Evolutionary conservation across 2,797 vertebrate species (phyloP).

Genomic region (Arrhamphus sclerolepis): DNA sequence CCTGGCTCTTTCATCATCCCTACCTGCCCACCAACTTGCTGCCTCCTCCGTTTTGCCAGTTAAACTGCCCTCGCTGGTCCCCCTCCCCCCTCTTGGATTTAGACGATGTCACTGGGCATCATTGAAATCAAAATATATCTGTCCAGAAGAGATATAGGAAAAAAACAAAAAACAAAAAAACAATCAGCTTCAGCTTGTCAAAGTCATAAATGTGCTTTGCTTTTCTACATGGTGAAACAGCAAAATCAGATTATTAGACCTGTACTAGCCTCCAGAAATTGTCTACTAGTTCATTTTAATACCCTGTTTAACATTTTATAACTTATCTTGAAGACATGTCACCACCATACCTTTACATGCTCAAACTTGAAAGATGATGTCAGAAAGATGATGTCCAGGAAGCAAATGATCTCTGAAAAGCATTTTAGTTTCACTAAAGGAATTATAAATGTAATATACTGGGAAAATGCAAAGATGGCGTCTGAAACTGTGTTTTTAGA

Average conservation of each 20-base stretch:
- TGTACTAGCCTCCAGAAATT: no score
- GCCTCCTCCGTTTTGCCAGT: slow-evolving; percentile 11
- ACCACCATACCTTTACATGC: no score
- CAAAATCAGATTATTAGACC: neutral
- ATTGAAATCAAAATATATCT: slow-evolving; percentile 27
- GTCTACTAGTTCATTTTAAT: no score
- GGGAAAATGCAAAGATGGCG: no score
- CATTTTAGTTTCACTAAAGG: no score
- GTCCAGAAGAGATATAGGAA: slow-evolving; percentile 21
- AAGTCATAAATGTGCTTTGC: slow-evolving; percentile 2
- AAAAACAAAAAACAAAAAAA: neutral
- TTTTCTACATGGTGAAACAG: neutral
- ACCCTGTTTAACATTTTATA: no score
- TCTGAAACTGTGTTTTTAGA: no score
- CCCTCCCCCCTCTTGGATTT: slow-evolving; percentile 11
- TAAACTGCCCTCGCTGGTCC: slow-evolving; percentile 23
- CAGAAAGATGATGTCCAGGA: no score
- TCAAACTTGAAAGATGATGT: no score
- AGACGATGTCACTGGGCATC: slow-evolving; percentile 9
- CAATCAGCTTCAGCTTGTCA: slow-evolving; percentile 19
- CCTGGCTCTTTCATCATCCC: slow-evolving; percentile 62
- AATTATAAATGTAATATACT: no score
- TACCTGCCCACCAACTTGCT: slow-evolving; percentile 7
- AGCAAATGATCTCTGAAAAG: no score
- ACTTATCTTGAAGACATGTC: no score